Base-by-base conservation (phyloP, 2,888 invertebrate species). In the Pollenia amentaria region DNA sequence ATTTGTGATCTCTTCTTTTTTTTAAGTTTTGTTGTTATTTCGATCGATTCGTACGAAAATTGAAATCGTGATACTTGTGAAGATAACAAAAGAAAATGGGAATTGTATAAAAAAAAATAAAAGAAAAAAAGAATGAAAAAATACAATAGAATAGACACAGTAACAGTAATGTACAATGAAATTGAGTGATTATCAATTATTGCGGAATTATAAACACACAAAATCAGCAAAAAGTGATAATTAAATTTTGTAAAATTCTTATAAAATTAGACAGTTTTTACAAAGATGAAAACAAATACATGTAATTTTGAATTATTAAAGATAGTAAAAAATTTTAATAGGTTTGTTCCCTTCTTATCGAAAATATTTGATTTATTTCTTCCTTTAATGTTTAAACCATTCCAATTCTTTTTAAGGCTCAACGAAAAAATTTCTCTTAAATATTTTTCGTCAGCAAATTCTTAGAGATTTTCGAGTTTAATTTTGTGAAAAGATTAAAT, bases 1-100 rank as follows among this genome's bases (percentile, higher is more conserved):
- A 67, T 40, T 11, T n/a, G 14, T 46, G 3, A 12, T 40, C 16
- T 21, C 64, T 64, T 40, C n/a, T n/a, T 12, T 55, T 53, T 29
- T 76, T 46, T 46, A 40, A 38, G 18, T 60, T 11, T 42, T 8
- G 9, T 65, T 76, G 55, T 46, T 38, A 67, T 69, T 79, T 72
- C 16, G 64, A 85, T 76, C 75, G 57, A 83, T 86, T 83, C 79
- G 70, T 57, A 72, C 42, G 75, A 75, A 86, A 83, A 83, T 83
- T 77, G 76, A 83, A 83, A 77, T 83, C 83, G 83, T 83, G 76
- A 83, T 83, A 76, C 79, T 79, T 86, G 62, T 64, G 48, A 64
- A 51, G 40, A 83, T 21, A 55, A 77, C 18, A 76, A 77, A 55
- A 64, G 53, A 64, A 62, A 0, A 51, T 55, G 46, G n/a, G 16